Evolutionary conservation across 2,113 vertebrate species (phyloP).

Genomic region (Cricetomys ansorgei): DNA sequence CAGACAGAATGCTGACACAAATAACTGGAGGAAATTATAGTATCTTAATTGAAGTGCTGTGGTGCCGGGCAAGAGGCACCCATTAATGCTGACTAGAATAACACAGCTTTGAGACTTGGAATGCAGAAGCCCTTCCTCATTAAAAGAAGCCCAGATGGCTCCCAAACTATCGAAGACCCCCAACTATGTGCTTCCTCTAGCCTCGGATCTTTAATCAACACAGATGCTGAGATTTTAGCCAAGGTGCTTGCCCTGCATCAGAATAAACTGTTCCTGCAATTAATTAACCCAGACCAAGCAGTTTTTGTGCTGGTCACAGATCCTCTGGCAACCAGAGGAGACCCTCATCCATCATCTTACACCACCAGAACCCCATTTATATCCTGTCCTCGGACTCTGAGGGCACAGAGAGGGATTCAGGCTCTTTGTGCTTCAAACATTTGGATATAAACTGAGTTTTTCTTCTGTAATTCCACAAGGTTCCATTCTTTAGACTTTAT

Average conservation of each 20-base stretch:
- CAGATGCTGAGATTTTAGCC: slow-evolving; percentile 85
- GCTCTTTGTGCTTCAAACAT: slow-evolving; percentile 35
- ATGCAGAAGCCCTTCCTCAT: slow-evolving; percentile 79
- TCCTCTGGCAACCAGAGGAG: slow-evolving; percentile 74
- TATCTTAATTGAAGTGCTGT: slow-evolving; percentile 35
- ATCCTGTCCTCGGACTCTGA: slow-evolving; percentile 32
- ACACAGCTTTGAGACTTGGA: slow-evolving; percentile 80
- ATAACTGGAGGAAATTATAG: slow-evolving; percentile 19
- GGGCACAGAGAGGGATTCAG: slow-evolving; percentile 26
- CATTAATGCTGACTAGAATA: slow-evolving; percentile 81
- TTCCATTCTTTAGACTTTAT: not conserved
- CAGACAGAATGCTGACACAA: slow-evolving; percentile 45
- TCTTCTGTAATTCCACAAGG: slow-evolving; percentile 35
- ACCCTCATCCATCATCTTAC: slow-evolving; percentile 81
- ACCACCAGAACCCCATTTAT: slow-evolving; percentile 60
- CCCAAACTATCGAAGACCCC: slow-evolving; percentile 78
- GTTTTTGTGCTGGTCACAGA: slow-evolving; percentile 84
- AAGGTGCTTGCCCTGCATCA: slow-evolving; percentile 84
- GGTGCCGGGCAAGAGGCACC: slow-evolving; percentile 52
- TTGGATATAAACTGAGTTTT: slow-evolving; percentile 38
- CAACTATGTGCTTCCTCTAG: slow-evolving; percentile 80
- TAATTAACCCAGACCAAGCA: slow-evolving; percentile 84
- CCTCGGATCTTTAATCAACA: slow-evolving; percentile 82
- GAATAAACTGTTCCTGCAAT: slow-evolving; percentile 83
- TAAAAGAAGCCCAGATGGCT: slow-evolving; percentile 82